Base-by-base conservation (phyloP, 2,113 vertebrate genomes). In the Xyrauchen texanus region DNA sequence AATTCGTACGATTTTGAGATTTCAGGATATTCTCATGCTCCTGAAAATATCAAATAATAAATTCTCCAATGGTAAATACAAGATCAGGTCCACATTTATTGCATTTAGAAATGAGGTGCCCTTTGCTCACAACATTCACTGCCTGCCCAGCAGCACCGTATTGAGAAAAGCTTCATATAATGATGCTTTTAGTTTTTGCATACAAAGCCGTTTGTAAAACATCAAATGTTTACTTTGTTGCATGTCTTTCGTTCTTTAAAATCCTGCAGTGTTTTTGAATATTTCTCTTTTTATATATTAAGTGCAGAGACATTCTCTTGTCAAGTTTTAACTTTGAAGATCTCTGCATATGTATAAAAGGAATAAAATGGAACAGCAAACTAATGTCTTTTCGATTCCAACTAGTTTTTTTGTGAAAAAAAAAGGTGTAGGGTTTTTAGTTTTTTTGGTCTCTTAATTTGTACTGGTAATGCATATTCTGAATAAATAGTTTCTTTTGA, bases 401-500 rank as follows among this genome's bases (percentile, higher is more conserved):
- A 90, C 82, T 90, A 93, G 90, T 95, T 95, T 34, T 34, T 96
- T 94, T 96, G 94, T 94, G 94, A 84, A 89, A 91, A 94, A 75
- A 91, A 93, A 95, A 91, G 93, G 89, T 95, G 94, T 96, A 94
- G 95, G 93, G n/a, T 34, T 34, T 34, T 34, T 34, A 1, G 1
- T 34, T 34, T 94, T 95, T 96, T 91, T 94, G 94, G 94, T 95
- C 93, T 95, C 93, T 95, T 96, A 86, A 96, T 98, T 98, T 97
- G 94, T 97, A 96, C 94, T 96, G 95, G 93, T 96, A 93, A 96
- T 95, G 95, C 95, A 93, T 95, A 96, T 95, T 95, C 94, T 92
- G 94, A 98, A 98, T 96, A 98, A 97, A 98, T 95, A 89, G 90
- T 94, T 96, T 95, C 91, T 95, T 96, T 97, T 96, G 92, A 95